These are phyloP conservation scores for Probosciger aterrimus DNA, from an alignment of 2,113 vertebrate genomes.

Conservation along the genomic window DNA sequence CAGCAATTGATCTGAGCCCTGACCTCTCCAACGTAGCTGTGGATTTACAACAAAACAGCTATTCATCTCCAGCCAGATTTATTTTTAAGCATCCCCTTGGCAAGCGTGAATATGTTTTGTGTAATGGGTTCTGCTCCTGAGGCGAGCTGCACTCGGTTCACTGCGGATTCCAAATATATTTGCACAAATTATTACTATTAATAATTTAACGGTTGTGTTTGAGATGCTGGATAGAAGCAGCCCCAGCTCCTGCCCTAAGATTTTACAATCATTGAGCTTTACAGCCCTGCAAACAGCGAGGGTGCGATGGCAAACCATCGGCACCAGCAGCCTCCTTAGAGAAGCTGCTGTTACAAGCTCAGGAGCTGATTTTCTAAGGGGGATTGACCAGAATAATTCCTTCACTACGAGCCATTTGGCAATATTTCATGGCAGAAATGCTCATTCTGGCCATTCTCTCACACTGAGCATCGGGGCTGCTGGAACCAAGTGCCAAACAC, in stretches of 20 bases:
- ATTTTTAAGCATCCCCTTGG: slow-evolving; percentile 52
- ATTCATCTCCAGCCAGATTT: slow-evolving; percentile 37
- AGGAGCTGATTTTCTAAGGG: not conserved
- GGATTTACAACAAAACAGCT: slow-evolving; percentile 30
- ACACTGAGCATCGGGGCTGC: not conserved
- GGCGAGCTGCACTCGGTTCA: not conserved
- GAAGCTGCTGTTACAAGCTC: not conserved
- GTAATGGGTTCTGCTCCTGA: not conserved
- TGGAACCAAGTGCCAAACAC: rapidly evolving
- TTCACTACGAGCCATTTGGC: not conserved
- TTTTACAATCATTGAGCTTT: not conserved
- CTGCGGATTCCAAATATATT: not conserved
- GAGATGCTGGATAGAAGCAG: not conserved
- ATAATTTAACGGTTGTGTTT: not conserved
- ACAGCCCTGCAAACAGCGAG: not conserved
- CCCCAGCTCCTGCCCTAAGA: not conserved
- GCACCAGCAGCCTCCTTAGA: not conserved
- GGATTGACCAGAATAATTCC: not conserved
- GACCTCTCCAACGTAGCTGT: not conserved
- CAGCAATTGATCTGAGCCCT: not conserved
- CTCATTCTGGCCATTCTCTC: not conserved
- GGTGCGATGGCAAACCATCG: not conserved
- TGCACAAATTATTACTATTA: slow-evolving; percentile 15
- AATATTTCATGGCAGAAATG: not conserved
- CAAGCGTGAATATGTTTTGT: not conserved